phyloP scores from a whole-genome alignment of 2,888 invertebrate species.

The Podotricha telesiphe region DNA sequence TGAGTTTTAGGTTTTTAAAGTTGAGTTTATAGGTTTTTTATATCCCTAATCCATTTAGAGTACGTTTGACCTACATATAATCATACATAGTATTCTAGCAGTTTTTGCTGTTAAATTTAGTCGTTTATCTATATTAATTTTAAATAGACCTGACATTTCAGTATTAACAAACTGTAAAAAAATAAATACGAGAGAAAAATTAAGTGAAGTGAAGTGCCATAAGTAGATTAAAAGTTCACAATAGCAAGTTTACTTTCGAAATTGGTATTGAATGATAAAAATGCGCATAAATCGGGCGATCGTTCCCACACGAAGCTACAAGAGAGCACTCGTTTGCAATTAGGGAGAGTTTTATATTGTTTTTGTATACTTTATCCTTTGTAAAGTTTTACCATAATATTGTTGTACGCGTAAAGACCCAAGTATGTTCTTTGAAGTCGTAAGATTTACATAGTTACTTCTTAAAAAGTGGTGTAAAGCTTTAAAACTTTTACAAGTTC shows the following conservation, averaged over 20 bases:
- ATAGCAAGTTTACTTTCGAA: conserved; percentile 32
- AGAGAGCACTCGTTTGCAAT: conserved; percentile 71
- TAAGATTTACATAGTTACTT: conserved; percentile 10
- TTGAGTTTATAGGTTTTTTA: background rate
- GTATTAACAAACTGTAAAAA: background rate
- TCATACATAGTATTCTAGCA: background rate
- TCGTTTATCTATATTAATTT: background rate
- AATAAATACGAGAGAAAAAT: conserved; percentile 18
- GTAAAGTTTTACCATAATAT: conserved; percentile 19
- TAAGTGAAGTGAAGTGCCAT: conserved; percentile 23
- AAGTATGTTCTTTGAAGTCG: conserved; percentile 6
- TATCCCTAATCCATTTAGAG: background rate
- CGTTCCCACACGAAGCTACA: conserved; percentile 49
- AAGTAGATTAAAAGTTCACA: conserved; percentile 42
- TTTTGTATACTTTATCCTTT: conserved; percentile 30
- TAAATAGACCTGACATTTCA: background rate
- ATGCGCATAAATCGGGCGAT: conserved; percentile 52
- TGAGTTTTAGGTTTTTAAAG: conserved; percentile 47
- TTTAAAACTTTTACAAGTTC: conserved; percentile 10
- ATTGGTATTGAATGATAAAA: conserved; percentile 43
- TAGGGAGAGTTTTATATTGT: conserved; percentile 57
- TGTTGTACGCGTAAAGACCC: conserved; percentile 8
- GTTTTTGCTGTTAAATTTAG: background rate
- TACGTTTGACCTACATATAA: background rate
- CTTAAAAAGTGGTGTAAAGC: background rate